These are phyloP conservation scores for Sminthurinus aureus DNA, from an alignment of 2,888 invertebrate species.

Conservation along the genomic window DNA sequence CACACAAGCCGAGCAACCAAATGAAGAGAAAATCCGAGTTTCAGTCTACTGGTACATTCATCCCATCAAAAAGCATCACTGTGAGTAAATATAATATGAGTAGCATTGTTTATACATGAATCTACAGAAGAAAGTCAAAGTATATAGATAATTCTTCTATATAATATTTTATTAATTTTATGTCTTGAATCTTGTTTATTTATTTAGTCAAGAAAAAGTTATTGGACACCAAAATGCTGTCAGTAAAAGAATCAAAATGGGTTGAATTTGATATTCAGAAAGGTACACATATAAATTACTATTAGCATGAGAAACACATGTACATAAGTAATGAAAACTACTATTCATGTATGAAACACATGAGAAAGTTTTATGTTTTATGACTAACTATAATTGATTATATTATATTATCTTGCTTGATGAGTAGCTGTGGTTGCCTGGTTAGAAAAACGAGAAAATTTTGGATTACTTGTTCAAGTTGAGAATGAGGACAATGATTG, in stretches of 20 bases:
- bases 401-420: too few species aligned
- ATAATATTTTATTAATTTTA: background rate
- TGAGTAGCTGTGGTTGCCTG: slow-evolving; percentile 64
- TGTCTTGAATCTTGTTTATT: background rate
- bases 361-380: too few species aligned
- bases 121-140: background rate
- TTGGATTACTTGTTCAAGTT: slow-evolving; percentile 68
- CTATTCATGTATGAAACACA: too few species aligned
- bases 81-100: slow-evolving; percentile 63
- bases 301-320: too few species aligned
- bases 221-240: slow-evolving; percentile 66
- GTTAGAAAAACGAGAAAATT: slow-evolving; percentile 63
- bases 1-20: too few species aligned
- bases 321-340: too few species aligned
- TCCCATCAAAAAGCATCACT: slow-evolving; percentile 67
- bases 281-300: too few species aligned
- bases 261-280: slow-evolving; percentile 66
- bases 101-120: too few species aligned
- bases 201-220: slow-evolving; percentile 65
- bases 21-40: slow-evolving; percentile 68
- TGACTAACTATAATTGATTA: too few species aligned
- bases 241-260: slow-evolving; percentile 63
- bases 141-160: background rate
- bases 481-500: slow-evolving; percentile 66
- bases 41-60: slow-evolving; percentile 70